Evolutionary conservation across 2,797 vertebrate species (phyloP).

Genomic region (Melanotaenia trifasciata): DNA sequence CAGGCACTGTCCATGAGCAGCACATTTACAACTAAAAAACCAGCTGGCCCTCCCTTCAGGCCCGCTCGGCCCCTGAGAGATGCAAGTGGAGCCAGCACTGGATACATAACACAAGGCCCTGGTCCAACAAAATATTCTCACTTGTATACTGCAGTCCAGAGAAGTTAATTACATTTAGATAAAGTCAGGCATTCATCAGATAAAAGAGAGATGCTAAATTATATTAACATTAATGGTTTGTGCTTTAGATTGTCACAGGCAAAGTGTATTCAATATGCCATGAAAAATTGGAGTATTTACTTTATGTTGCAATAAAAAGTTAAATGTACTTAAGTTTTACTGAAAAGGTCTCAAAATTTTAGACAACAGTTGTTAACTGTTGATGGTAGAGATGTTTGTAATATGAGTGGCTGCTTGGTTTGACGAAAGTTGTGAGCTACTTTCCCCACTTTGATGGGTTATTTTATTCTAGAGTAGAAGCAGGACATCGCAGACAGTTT

Average conservation of each 20-base stretch:
- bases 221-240: neutral
- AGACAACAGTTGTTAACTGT: neutral
- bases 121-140: constrained; percentile 79
- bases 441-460: neutral
- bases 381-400: constrained; percentile 1
- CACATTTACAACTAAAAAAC: constrained; percentile 71
- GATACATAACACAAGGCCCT: constrained; percentile 74
- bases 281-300: neutral
- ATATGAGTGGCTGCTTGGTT: constrained; percentile 16
- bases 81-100: constrained; percentile 71
- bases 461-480: neutral
- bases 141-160: constrained; percentile 81
- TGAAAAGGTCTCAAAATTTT: neutral
- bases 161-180: constrained; percentile 60
- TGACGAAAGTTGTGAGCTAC: constrained; percentile 17
- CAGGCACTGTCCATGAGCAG: constrained; percentile 59
- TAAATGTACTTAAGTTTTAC: neutral
- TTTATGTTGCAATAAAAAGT: neutral
- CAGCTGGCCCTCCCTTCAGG: constrained; percentile 79
- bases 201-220: constrained; percentile 4
- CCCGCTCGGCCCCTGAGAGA: constrained; percentile 81
- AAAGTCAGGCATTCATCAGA: constrained; percentile 11
- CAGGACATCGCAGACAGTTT: neutral
- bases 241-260: neutral
- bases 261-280: neutral